Conservation (phyloP, 2,113 vertebrate species). For the Apteryx mantelli region DNA sequence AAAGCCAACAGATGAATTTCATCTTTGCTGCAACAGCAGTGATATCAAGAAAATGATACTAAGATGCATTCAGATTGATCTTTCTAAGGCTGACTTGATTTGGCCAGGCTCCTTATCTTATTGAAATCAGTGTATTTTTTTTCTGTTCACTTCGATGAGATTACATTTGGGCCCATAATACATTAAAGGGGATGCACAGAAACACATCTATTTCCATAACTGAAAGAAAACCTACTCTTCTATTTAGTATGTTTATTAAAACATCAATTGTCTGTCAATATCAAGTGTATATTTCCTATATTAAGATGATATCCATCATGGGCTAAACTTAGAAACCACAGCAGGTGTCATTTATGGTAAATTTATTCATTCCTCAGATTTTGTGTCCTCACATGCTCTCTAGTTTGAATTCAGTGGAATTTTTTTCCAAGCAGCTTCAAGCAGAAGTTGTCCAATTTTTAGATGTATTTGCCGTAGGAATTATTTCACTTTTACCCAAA, state of each 20-base stretch:
- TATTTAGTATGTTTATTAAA: background rate
- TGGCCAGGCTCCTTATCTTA: background rate
- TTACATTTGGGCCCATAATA: background rate
- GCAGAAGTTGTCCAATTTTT: background rate
- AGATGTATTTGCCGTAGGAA: background rate
- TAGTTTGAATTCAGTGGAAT: background rate
- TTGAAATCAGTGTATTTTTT: slow-evolving; percentile 5
- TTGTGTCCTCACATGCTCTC: background rate
- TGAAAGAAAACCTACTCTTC: background rate
- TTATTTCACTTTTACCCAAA: background rate
- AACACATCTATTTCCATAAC: background rate
- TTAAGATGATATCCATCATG: background rate
- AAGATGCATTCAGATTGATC: background rate
- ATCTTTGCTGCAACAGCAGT: background rate
- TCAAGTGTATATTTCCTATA: background rate
- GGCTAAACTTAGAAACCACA: background rate
- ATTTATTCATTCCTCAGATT: background rate
- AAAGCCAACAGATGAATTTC: background rate
- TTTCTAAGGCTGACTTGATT: slow-evolving; percentile 22
- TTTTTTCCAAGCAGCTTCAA: background rate
- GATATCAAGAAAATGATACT: slow-evolving; percentile 10
- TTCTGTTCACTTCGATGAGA: background rate
- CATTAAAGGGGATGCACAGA: background rate
- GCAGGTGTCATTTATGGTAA: background rate
- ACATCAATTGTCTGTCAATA: background rate